phyloP scores from a whole-genome alignment of 2,888 invertebrate species.

The Caenorhabditis uteleia region DNA sequence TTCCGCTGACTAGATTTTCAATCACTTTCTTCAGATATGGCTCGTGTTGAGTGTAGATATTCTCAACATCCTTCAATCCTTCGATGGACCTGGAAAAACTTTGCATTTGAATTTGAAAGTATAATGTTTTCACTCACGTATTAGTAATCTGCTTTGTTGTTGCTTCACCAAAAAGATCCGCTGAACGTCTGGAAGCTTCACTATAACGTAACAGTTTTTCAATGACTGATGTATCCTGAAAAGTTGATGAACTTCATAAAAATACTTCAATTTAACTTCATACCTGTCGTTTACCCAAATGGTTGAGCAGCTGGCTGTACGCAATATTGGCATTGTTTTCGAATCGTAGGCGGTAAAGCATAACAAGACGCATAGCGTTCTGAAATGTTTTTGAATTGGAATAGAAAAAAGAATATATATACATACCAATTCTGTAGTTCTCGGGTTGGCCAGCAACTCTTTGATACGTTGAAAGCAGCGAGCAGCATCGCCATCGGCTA shows the following conservation, averaged over 20 bases:
- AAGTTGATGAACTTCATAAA: background rate
- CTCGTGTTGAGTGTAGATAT: slow-evolving; percentile 98
- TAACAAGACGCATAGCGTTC: slow-evolving; percentile 84
- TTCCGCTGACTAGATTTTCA: slow-evolving; percentile 86
- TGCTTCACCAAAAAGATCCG: slow-evolving; percentile 83
- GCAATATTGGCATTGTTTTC: slow-evolving; percentile 89
- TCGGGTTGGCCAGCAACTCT: slow-evolving; percentile 80
- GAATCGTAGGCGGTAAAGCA: slow-evolving; percentile 90
- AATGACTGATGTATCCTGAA: slow-evolving; percentile 32
- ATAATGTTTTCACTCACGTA: slow-evolving; percentile 74
- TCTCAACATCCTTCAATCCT: slow-evolving; percentile 88
- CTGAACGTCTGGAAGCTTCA: slow-evolving; percentile 81
- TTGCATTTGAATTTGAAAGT: slow-evolving; percentile 2
- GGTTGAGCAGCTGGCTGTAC: slow-evolving; percentile 78
- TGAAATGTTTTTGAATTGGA: slow-evolving; percentile 17
- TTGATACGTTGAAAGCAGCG: slow-evolving; percentile 78
- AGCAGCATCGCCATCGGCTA: slow-evolving; percentile 78
- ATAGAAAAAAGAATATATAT: background rate
- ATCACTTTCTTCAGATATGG: slow-evolving; percentile 81
- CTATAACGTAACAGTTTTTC: slow-evolving; percentile 72
- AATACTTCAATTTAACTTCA: slow-evolving; percentile 8
- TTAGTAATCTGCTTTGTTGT: slow-evolving; percentile 89
- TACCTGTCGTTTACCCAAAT: too few relatives aligned
- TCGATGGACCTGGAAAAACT: slow-evolving; percentile 45
- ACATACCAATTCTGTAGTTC: slow-evolving; percentile 68